Evolutionary conservation across 2,888 invertebrate species (phyloP), one percentile per base, ranked within the genome.

Genomic region (Halictus quadricinctus): DNA sequence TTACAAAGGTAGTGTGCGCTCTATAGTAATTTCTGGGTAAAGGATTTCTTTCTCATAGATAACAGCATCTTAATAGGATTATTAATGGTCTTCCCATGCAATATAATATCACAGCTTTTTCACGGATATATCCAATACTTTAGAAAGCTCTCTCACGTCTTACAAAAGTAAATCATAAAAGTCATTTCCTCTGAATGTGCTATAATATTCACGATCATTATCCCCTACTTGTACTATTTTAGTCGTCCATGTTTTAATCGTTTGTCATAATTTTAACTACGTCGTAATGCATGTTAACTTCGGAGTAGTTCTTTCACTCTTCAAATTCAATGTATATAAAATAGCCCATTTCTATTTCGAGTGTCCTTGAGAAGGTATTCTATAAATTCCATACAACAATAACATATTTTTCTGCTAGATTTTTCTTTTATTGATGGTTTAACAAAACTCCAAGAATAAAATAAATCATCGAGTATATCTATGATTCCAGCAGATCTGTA

Each of bases 21-120:
- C 88, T 85, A 88, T 91, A 90, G 89, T 90, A 74, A 77, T 86
- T n/a, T 87, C 84, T 85, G 88, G 92, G 90, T 92, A 91, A 91
- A 90, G 91, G 92, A 91, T 91, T 86, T 88, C 86, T 82, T 90
- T 43, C 88, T 84, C 72, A 86, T 92, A 91, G 91, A 87, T 89
- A 87, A 89, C 82, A 80, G 86, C 82, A 83, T 83, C 75, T 83
- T 84, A 72, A 85, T 91, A 88, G 85, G 86, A 76, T 58, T 64
- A 82, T 88, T 81, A 83, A 84, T 87, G 88, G 88, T 88, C 88
- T 88, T 89, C 89, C 88, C 88, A 64, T 82, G 88, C 85, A 81
- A 76, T 81, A 46, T 66, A 78, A 81, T 83, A 82, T 48, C 80
- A 89, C 84, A 77, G 87, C 89, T 89, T 89, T 64, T 83, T 80